A percentile compares a stretch with the other conserved stretches of the same genome.
Evolutionary conservation across 92 coral and sea anemone genomes (phyloP).

Genomic region (Metridium senile): DNA sequence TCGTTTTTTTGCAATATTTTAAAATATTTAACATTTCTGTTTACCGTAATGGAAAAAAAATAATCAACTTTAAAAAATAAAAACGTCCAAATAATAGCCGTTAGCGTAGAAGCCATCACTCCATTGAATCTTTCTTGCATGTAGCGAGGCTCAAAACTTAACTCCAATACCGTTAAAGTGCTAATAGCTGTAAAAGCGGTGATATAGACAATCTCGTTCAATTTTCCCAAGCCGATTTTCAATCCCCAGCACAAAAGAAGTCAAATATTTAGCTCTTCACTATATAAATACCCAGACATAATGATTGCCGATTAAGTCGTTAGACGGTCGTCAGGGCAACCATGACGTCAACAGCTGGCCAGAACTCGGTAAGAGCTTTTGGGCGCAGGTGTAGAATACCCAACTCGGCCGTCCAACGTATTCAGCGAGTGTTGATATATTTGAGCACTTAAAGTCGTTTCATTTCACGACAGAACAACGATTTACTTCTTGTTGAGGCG

Average conservation of each 20-base stretch:
- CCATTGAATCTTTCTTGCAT: too few relatives aligned
- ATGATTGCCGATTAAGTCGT: neutral
- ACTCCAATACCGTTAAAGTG: too few relatives aligned
- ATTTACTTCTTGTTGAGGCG: neutral
- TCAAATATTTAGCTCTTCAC: neutral
- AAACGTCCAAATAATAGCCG: too few relatives aligned
- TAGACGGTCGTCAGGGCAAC: neutral
- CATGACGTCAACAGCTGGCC: neutral
- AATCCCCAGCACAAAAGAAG: neutral
- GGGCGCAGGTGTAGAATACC: neutral
- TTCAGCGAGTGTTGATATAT: neutral
- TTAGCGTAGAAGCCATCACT: too few relatives aligned
- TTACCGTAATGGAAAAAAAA: too few relatives aligned
- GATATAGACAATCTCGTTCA: too few relatives aligned
- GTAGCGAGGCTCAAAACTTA: too few relatives aligned
- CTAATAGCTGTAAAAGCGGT: too few relatives aligned
- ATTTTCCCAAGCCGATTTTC: neutral
- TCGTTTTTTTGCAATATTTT: too few relatives aligned
- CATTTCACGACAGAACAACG: neutral
- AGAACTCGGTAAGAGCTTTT: neutral
- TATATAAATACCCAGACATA: neutral
- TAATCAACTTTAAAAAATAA: too few relatives aligned
- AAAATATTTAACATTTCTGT: too few relatives aligned
- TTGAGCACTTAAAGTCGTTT: neutral
- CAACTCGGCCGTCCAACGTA: neutral